Percentiles rank a stretch among this genome's conserved stretches.
Conservation (phyloP, 2,113 vertebrate species). For the Erinaceus europaeus region DNA sequence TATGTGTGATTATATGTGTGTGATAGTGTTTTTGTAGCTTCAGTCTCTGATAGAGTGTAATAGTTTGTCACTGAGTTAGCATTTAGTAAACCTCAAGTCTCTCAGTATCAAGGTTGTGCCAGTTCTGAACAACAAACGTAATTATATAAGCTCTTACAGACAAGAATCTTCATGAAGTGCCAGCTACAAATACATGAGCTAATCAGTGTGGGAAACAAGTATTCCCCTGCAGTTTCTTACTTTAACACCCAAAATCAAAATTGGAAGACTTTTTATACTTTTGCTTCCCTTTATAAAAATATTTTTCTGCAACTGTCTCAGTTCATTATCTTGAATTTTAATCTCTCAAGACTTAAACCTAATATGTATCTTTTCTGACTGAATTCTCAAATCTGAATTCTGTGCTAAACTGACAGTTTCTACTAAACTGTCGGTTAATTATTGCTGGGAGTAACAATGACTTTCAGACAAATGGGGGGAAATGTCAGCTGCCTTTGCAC, state of each 20-base stretch:
- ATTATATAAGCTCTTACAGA: not conserved
- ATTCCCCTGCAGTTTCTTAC: not conserved
- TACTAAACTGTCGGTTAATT: not conserved
- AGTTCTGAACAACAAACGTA: slow-evolving; percentile 25
- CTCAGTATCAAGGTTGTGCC: not conserved
- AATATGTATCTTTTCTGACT: not conserved
- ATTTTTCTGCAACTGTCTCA: not conserved
- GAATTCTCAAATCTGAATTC: slow-evolving; percentile 14
- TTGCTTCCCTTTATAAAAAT: slow-evolving; percentile 30
- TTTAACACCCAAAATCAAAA: slow-evolving; percentile 33
- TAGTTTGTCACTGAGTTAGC: slow-evolving; percentile 1
- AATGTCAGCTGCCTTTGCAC: slow-evolving; percentile 11
- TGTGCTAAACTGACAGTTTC: slow-evolving; percentile 11
- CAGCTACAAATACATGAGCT: not conserved
- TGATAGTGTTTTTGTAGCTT: not conserved
- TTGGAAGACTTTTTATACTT: not conserved
- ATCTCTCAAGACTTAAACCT: not conserved
- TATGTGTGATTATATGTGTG: not conserved
- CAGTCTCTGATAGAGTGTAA: not conserved
- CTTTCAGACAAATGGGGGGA: slow-evolving; percentile 44
- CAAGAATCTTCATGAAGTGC: not conserved
- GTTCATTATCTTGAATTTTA: slow-evolving; percentile 1
- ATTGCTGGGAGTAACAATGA: not conserved
- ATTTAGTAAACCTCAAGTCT: not conserved
- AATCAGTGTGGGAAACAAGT: not conserved